phyloP scores from a whole-genome alignment of 2,888 invertebrate species.

The Diaprepes abbreviatus region DNA sequence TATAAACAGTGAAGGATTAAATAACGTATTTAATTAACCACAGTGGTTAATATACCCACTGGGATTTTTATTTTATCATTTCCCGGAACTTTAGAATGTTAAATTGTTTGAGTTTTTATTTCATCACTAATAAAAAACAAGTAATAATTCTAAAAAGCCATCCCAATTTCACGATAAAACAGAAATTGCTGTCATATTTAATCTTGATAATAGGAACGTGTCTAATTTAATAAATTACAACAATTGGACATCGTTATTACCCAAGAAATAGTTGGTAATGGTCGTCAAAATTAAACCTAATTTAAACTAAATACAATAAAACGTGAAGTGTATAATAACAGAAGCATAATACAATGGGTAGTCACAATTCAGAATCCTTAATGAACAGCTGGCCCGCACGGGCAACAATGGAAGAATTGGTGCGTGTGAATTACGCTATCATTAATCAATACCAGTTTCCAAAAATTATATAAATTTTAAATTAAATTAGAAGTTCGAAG shows the following conservation, averaged over 20 bases:
- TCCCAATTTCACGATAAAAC: too few species aligned
- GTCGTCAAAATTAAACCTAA: constrained; percentile 55
- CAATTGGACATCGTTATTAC: too few species aligned
- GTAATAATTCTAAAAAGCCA: neutral
- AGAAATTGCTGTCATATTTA: too few species aligned
- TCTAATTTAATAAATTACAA: constrained; percentile 52
- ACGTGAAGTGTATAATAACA: constrained; percentile 56
- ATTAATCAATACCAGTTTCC: constrained; percentile 61
- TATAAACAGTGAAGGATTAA: too few species aligned
- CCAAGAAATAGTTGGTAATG: constrained; percentile 50
- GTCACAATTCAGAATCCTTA: constrained; percentile 53
- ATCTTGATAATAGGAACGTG: too few species aligned
- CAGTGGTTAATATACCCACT: too few species aligned
- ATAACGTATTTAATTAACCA: too few species aligned
- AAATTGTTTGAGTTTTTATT: too few species aligned
- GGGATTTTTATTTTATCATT: too few species aligned
- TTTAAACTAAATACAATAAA: constrained; percentile 57
- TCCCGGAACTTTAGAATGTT: too few species aligned
- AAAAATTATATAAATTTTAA: constrained; percentile 52
- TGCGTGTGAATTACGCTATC: constrained; percentile 61
- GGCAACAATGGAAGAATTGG: constrained; percentile 60
- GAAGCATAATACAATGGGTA: constrained; percentile 55
- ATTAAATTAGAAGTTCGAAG: constrained; percentile 26
- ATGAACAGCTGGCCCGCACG: constrained; percentile 59
- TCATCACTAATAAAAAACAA: neutral